These are phyloP conservation scores for Phaetusa simplex DNA, from an alignment of 2,113 vertebrate species.

Conservation along the genomic window DNA sequence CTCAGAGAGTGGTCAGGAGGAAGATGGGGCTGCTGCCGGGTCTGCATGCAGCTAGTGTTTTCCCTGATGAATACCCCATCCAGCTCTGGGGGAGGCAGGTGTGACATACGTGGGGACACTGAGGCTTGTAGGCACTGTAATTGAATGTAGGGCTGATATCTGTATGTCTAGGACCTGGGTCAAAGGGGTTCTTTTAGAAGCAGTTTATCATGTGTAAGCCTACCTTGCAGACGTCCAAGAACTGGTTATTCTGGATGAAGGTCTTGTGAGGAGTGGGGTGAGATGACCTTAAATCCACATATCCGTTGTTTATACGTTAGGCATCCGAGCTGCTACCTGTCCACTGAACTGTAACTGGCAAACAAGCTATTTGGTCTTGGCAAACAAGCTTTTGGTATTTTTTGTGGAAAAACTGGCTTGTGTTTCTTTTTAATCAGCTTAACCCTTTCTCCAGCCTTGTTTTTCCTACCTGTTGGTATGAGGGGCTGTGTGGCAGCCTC, in stretches of 20 bases:
- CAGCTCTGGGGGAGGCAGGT: background rate
- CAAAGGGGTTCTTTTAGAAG: background rate
- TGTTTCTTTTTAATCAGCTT: background rate
- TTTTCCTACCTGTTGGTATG: background rate
- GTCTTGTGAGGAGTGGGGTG: background rate
- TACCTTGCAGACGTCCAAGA: background rate
- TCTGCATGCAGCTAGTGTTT: background rate
- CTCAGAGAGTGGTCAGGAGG: background rate
- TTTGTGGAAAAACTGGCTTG: background rate
- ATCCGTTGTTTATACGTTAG: background rate
- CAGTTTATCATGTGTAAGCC: background rate
- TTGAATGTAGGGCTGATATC: background rate
- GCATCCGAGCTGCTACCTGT: background rate
- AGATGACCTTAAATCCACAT: accelerated
- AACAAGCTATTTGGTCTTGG: background rate
- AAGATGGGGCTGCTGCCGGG: background rate
- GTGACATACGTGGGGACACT: background rate
- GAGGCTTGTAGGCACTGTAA: background rate
- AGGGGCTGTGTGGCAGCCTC: background rate
- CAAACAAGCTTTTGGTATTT: background rate
- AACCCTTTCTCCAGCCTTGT: background rate
- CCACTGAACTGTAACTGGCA: background rate
- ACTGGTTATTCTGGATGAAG: background rate
- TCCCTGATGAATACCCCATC: too few relatives aligned
- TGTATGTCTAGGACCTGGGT: background rate